phyloP scores from a whole-genome alignment of 2,113 vertebrate species.

The Pelecanoides urinatrix region DNA sequence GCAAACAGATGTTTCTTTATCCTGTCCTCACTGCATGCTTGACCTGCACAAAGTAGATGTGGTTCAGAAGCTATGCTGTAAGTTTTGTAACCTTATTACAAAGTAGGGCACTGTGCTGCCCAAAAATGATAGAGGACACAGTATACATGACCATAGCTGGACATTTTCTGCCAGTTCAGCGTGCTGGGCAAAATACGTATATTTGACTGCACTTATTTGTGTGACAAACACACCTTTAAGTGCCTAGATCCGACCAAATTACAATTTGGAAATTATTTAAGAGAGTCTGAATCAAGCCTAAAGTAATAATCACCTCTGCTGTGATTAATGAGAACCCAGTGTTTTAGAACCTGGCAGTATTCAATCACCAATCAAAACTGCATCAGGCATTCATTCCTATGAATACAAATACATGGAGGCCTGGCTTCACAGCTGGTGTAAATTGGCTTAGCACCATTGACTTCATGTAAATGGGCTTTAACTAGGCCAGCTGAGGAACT shows the following conservation, averaged over 20 bases:
- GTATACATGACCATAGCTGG: neutral
- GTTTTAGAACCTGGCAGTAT: neutral
- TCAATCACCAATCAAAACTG: constrained; percentile 3
- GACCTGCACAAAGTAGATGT: neutral
- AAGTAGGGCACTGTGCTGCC: neutral
- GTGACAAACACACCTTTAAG: neutral
- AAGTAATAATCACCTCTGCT: constrained; percentile 2
- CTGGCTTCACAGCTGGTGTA: constrained; percentile 9
- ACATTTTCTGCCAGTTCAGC: neutral
- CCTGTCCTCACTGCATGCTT: neutral
- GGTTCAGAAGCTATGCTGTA: neutral
- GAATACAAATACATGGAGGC: constrained; percentile 4
- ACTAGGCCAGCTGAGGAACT: neutral
- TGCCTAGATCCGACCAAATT: neutral
- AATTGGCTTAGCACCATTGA: constrained; percentile 13
- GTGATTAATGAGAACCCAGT: constrained; percentile 22
- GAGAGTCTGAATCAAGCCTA: neutral
- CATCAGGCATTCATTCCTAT: neutral
- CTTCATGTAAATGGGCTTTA: constrained; percentile 17
- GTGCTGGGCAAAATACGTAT: neutral
- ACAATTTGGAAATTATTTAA: neutral
- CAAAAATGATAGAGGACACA: neutral
- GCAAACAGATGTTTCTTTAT: neutral
- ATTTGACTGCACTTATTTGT: neutral
- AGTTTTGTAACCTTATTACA: neutral